These are phyloP conservation scores for Gymnoscopelus microlampas DNA, from an alignment of 2,797 vertebrate genomes.

Conservation along the genomic window DNA sequence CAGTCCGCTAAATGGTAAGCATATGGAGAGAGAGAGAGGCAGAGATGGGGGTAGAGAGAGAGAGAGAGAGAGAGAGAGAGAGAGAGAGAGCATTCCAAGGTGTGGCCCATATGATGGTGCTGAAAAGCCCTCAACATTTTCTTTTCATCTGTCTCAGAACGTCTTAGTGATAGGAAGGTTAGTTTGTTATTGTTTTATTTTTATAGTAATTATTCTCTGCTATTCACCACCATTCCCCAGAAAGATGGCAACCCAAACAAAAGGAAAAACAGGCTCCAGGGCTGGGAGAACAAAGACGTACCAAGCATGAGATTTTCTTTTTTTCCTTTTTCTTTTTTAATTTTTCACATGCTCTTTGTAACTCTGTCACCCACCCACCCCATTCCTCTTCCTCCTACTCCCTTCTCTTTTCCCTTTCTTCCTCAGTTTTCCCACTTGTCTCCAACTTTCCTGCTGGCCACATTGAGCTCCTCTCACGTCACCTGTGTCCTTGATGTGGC, in stretches of 20 bases:
- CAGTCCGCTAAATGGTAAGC: slow-evolving; percentile 72
- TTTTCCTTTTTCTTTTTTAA: slow-evolving; percentile 18
- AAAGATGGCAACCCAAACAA: slow-evolving; percentile 51
- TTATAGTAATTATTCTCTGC: background rate
- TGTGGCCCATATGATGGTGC: slow-evolving; percentile 47
- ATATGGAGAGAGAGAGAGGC: slow-evolving; percentile 47
- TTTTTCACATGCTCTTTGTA: slow-evolving; percentile 8
- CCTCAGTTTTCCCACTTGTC: slow-evolving; percentile 22
- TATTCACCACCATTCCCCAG: slow-evolving; percentile 48
- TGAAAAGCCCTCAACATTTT: slow-evolving; percentile 14
- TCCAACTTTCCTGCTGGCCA: slow-evolving; percentile 68
- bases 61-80: background rate
- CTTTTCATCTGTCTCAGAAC: background rate
- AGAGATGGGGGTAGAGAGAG: background rate
- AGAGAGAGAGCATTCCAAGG: slow-evolving; percentile 36
- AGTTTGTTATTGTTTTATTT: slow-evolving; percentile 1
- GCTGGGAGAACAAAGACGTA: slow-evolving; percentile 38
- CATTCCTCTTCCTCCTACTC: slow-evolving; percentile 30
- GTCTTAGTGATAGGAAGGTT: background rate
- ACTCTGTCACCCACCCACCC: slow-evolving; percentile 43
- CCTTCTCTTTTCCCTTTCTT: slow-evolving; percentile 50
- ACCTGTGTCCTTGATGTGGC: slow-evolving; percentile 76
- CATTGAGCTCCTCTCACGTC: slow-evolving; percentile 63
- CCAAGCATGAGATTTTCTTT: slow-evolving; percentile 31
- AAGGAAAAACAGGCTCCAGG: slow-evolving; percentile 39